Conservation (phyloP, 2,888 invertebrate genomes). For the Branchellion lobata region DNA sequence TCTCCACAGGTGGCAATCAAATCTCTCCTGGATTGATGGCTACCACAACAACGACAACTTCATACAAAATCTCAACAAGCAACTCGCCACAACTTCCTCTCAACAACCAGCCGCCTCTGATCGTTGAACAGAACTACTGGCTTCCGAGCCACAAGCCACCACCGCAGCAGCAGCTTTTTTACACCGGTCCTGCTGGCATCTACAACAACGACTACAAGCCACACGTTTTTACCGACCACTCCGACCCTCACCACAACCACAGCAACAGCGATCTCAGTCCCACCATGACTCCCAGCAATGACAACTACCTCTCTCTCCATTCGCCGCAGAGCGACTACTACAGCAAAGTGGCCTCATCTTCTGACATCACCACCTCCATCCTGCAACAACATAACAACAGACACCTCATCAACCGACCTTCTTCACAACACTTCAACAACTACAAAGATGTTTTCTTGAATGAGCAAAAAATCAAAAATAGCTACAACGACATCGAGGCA, state of each 20-base stretch:
- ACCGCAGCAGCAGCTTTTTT: background rate
- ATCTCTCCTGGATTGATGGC: background rate
- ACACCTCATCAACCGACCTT: background rate
- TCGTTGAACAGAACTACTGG: slow-evolving; percentile 37
- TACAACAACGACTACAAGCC: background rate
- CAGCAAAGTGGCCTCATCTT: slow-evolving; percentile 40
- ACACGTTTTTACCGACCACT: background rate
- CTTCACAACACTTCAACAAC: background rate
- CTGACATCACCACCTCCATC: slow-evolving; percentile 19
- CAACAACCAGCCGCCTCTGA: background rate
- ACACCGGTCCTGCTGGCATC: background rate
- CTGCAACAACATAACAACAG: background rate
- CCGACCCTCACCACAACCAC: background rate
- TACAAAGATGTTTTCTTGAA: background rate
- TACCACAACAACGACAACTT: slow-evolving; percentile 1
- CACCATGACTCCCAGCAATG: background rate
- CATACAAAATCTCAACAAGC: background rate
- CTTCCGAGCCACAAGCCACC: slow-evolving; percentile 25
- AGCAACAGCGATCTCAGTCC: background rate
- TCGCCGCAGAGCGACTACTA: slow-evolving; percentile 39
- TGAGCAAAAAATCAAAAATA: background rate
- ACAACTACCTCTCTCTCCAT: background rate
- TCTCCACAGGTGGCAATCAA: background rate
- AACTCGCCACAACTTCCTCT: background rate
- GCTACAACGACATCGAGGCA: too few species aligned